Base-by-base conservation (phyloP, 1,140 invertebrate species). In the Drosophila aff. region DNA sequence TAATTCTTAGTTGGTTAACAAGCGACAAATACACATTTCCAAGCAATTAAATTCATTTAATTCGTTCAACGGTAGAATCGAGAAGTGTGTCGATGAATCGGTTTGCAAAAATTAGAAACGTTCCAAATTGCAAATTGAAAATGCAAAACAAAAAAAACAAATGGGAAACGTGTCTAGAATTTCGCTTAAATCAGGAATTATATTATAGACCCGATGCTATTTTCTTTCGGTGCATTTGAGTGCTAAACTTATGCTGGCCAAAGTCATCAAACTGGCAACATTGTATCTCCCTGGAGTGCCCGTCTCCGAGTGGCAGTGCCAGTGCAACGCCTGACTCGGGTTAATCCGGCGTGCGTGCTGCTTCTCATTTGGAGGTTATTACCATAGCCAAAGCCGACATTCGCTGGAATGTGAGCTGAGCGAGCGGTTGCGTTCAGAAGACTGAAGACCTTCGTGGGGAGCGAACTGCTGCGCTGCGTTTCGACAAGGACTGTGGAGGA, bases 291-390 rank as follows among this genome's bases (percentile, higher is more conserved):
- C 13, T 26, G 18, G 15, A 60, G 21, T 47, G 41, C 11, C 8
- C 33, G 53, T 33, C 26, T 41, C 66, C 9, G 10, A 26, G 16
- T 41, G 46, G 53, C 38, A 41, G 10, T 31, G 40, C 16, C 23
- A 50, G 52, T 44, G 23, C 52, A 67, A 41, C 61, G 63, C 46
- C 53, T 26, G 61, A 60, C 83, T 63, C 55, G 68, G 84, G 84
- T 89, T 73, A 84, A 89, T 75, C 36, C 9, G 43, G 26, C 28
- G 36, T 38, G 40, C 53, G 52, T 72, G 44, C 18, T 50, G 83
- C 28, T 57, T 87, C 58, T 74, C 61, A 83, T 87, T 89, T 84
- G 65, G 18, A 73, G 83, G 83, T 87, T 84, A 83, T 87, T 87
- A 87, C 47, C 83, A 83, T 87, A 86, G 46, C 23, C 40, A 63